These are phyloP conservation scores for Otolemur crassicaudatus DNA, from an alignment of 2,797 vertebrate species.

Conservation along the genomic window DNA sequence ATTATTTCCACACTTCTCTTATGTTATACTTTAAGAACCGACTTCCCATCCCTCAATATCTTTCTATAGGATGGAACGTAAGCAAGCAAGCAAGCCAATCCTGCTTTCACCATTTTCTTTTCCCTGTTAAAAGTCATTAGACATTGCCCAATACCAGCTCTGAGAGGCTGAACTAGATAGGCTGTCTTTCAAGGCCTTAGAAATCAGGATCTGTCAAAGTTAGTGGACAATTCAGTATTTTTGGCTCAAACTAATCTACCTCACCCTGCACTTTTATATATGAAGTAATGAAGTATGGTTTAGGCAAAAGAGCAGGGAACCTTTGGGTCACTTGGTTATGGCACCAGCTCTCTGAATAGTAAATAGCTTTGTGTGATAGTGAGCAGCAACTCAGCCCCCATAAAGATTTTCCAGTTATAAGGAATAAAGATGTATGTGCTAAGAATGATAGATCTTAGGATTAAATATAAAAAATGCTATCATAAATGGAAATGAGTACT, in stretches of 20 bases:
- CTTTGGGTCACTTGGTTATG: neutral
- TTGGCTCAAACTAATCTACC: neutral
- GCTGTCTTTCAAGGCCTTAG: neutral
- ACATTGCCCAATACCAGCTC: neutral
- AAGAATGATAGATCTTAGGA: neutral
- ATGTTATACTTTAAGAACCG: neutral
- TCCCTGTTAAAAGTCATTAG: neutral
- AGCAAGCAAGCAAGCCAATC: neutral
- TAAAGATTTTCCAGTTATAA: neutral
- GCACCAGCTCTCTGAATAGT: neutral
- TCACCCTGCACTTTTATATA: neutral
- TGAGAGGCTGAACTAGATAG: neutral
- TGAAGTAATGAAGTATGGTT: neutral
- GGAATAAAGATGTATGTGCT: neutral
- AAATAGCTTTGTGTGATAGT: neutral
- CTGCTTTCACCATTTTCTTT: neutral
- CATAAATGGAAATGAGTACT: neutral
- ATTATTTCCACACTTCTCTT: neutral
- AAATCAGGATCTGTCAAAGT: neutral
- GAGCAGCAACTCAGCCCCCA: neutral
- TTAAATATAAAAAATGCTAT: constrained; percentile 16
- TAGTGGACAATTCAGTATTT: neutral
- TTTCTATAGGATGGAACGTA: neutral
- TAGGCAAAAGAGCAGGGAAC: neutral
- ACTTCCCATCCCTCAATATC: neutral